Conservation (phyloP, 2,797 vertebrate species). For the Todus mexicanus region DNA sequence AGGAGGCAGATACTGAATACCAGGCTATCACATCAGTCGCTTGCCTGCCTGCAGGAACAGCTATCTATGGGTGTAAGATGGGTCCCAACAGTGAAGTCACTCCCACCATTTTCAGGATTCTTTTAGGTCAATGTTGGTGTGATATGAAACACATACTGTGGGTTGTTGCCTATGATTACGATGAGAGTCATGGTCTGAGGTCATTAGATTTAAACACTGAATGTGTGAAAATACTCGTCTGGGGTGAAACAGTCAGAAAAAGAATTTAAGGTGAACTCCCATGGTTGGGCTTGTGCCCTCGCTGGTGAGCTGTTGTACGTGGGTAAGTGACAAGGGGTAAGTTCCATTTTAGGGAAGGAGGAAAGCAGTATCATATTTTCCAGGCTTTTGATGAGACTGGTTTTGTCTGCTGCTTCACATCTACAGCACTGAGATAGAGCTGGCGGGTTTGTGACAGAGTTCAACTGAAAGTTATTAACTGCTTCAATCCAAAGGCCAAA, state of each 20-base stretch:
- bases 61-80: not conserved
- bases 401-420: not conserved
- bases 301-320: not conserved
- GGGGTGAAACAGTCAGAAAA: not conserved
- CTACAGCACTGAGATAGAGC: not conserved
- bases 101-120: not conserved
- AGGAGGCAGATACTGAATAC: not conserved
- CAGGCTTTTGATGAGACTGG: not conserved
- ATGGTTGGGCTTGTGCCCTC: not conserved
- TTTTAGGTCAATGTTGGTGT: not conserved
- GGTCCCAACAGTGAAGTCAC: not conserved
- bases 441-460: not conserved
- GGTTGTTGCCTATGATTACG: not conserved
- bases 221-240: not conserved
- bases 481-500: not conserved
- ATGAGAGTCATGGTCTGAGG: not conserved
- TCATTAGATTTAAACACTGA: not conserved
- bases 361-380: not conserved
- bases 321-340: not conserved
- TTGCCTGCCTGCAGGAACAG: not conserved
- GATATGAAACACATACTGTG: not conserved
- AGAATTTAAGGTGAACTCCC: not conserved
- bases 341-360: not conserved
- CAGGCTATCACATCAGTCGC: not conserved
- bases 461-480: not conserved